Evolutionary conservation across 1,140 invertebrate genomes (phyloP), one percentile per base, ranked within the genome.

Genomic region (Drosophila nebulosa): DNA sequence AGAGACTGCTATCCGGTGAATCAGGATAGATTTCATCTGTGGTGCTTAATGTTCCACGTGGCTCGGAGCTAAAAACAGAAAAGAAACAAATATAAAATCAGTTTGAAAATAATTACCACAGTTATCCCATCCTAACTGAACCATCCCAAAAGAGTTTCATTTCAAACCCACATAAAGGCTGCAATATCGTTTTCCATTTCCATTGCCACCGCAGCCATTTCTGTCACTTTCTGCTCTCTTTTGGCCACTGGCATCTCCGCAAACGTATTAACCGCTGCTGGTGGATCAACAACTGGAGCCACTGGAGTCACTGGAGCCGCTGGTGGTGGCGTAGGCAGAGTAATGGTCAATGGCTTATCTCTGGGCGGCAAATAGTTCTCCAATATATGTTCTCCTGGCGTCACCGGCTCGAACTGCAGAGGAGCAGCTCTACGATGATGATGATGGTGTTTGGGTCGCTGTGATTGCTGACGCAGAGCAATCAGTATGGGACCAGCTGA

Each of bases 21-120:
- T 91, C 90, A 12, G 90, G 90, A 27, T 81, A 91, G 68, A 91
- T 89, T 67, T 91, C 88, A 58, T 90, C 90, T 6, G 90, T 90
- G 14, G 83, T 90, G 36, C 84, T 90, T 9, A 91, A 58, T 1
- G 90, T 91, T 7, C 88, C 84, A 14, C 91, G 85, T 32, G 91
- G 91, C 64, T 91, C 91, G 56, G 90, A 91, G 60, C 90, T 91
- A 21, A 57, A 7, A 4, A 63, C 22, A 64, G 6, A 56, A 35
- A 53, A 21, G 18, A 64, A 30, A 46, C 22, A 35, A 32, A 24
- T 62, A 52, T n/a, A n/a, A 32, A 57, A 12, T 22, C 4, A 35
- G 1, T 4, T 24, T 24, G 2, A 36, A 21, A 24, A n/a, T n/a
- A n/a, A n/a, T n/a, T n/a, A n/a, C n/a, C n/a, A n/a, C n/a, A n/a